Evolutionary conservation across 2,888 invertebrate genomes (phyloP).

Genomic region (Ptilodon capucinus): DNA sequence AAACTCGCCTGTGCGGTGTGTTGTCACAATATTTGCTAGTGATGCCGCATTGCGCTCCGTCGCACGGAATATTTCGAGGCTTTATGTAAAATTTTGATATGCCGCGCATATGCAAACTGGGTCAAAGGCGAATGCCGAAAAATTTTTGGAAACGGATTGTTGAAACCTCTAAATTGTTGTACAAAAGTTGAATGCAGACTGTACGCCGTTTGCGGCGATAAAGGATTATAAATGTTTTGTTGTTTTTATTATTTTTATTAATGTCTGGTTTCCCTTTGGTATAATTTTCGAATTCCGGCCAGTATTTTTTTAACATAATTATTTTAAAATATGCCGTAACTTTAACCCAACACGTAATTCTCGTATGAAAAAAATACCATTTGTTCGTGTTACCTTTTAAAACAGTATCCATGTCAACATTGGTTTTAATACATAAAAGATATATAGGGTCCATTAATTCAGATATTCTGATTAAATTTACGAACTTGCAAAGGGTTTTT

Average conservation of each 20-base stretch:
- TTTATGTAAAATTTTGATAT: slow-evolving; percentile 42
- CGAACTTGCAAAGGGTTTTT: not conserved
- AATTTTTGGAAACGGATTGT: slow-evolving; percentile 32
- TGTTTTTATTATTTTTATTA: not conserved
- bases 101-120: slow-evolving; percentile 35
- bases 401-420: too few relatives aligned
- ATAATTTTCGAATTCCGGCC: not conserved
- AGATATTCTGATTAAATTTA: not conserved
- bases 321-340: too few relatives aligned
- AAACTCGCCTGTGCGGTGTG: slow-evolving; percentile 29
- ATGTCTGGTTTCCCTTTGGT: not conserved
- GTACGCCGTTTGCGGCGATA: slow-evolving; percentile 21
- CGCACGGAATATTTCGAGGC: slow-evolving; percentile 49
- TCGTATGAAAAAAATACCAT: too few relatives aligned
- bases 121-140: slow-evolving; percentile 32
- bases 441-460: not conserved
- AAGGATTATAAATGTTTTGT: not conserved
- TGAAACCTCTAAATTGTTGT: slow-evolving; percentile 28
- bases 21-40: slow-evolving; percentile 47
- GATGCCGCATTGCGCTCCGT: slow-evolving; percentile 48
- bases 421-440: not conserved
- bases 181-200: slow-evolving; percentile 28
- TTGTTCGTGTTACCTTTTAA: too few relatives aligned
- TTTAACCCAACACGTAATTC: too few relatives aligned
- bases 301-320: too few relatives aligned